Base-by-base conservation (phyloP, 2,113 vertebrate species). In the Petromus typicus region DNA sequence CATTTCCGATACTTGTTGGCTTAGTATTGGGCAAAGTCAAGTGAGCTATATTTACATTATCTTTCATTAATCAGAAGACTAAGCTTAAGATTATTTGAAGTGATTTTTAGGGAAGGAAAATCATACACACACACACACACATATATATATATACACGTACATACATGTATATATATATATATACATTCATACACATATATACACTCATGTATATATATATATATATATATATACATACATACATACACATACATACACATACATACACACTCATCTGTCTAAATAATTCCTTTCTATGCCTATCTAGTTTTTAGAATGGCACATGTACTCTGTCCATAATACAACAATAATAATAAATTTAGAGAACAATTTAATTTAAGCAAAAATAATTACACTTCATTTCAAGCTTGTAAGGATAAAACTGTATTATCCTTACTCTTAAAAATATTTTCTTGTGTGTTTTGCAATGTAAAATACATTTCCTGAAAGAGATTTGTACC, bases 391-490 rank as follows among this genome's bases (percentile, higher is more conserved):
- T 86, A 48, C 64, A 57, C 37, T 90, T 63, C 25, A 83, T 93
- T 82, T 94, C 30, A 85, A 79, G 51, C 13, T 83, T 54, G 40
- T 57, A 86, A 64, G 18, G 2, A 89, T 45, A 73, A 94, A 97
- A 89, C 14, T 12, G 57, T 11, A 78, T 2, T 14, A 73, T 45
- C 30, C 43, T 20, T 86, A 78, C 27, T 75, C 23, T 40, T 80
- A 25, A 78, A 11, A 16, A 82, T 45, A 86, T 73, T 54, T 59
- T 48, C 69, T 86, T 85, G 45, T 80, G 48, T 59, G 40, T 82
- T 76, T 89, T 93, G 32, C 22, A 95, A 81, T n/a, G 14, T 25
- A 27, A 76, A 76, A 51, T 32, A 76, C 14, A 32, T 32, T 51
- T 3, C 45, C n/a, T 32, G 16, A 82, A 91, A 23, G 71, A 75